A percentile compares a stretch with the other conserved stretches of the same genome.
Conservation (phyloP, 2,113 vertebrate genomes). For the Acanthisitta chloris region DNA sequence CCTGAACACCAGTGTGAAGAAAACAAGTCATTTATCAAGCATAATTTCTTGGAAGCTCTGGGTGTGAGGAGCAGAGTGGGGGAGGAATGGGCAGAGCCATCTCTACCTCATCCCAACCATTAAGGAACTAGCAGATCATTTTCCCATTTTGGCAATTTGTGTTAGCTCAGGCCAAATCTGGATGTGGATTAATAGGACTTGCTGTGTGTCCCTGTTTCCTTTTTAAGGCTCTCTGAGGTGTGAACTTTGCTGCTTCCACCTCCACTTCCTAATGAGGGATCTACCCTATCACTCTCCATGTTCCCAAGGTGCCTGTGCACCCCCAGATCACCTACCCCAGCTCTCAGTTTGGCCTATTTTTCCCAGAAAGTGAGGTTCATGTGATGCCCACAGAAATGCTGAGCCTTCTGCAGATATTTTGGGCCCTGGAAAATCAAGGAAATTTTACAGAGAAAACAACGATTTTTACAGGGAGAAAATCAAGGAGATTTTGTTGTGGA, state of each 20-base stretch:
- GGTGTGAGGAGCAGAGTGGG: not conserved
- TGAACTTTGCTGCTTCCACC: not conserved
- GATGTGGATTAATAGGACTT: not conserved
- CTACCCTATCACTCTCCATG: accelerated
- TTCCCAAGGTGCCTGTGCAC: not conserved
- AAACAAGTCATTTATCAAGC: slow-evolving; percentile 42
- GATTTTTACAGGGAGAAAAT: not conserved
- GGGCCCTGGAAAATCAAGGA: not conserved
- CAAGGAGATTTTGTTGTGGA: not conserved
- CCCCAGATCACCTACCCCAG: not conserved
- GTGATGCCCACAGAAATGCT: not conserved
- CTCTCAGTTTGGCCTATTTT: not conserved
- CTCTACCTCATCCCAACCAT: not conserved
- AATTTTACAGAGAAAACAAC: not conserved
- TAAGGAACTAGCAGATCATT: not conserved
- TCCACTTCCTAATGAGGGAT: not conserved
- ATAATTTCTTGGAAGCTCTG: not conserved
- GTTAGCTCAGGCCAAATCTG: not conserved
- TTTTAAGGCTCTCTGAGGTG: accelerated
- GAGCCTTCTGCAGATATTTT: not conserved
- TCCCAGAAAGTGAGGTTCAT: not conserved
- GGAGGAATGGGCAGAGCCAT: not conserved
- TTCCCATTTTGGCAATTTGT: not conserved
- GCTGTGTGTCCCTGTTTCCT: not conserved
- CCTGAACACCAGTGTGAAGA: slow-evolving; percentile 20